phyloP scores from a whole-genome alignment of 2,888 invertebrate genomes.

The Eupelmus urozonus region DNA sequence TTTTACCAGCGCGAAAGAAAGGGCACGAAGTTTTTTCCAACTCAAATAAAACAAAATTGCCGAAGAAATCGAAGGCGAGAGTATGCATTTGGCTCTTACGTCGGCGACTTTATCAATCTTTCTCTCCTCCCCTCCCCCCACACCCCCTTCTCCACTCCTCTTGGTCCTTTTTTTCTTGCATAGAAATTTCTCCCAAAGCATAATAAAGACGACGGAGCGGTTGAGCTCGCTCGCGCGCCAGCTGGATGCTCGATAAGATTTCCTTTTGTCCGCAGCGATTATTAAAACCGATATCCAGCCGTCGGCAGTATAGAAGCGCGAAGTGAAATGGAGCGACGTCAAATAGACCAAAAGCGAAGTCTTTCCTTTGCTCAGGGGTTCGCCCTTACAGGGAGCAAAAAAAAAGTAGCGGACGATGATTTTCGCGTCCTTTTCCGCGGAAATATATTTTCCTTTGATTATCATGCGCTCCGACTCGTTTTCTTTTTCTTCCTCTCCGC shows the following conservation, averaged over 20 bases:
- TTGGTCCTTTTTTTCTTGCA: slow-evolving; percentile 6
- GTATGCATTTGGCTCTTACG: neutral
- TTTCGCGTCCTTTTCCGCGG: neutral
- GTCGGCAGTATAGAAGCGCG: neutral
- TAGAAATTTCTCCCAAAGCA: slow-evolving; percentile 19
- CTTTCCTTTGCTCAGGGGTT: neutral
- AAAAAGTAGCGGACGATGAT: neutral
- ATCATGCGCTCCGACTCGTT: slow-evolving; percentile 8
- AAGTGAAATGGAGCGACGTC: slow-evolving; percentile 15
- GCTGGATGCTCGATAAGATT: slow-evolving; percentile 53
- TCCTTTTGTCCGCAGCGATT: slow-evolving; percentile 51
- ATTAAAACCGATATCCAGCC: slow-evolving; percentile 50
- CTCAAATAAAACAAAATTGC: slow-evolving; percentile 49
- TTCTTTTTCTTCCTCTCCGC: neutral
- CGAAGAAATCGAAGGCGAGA: neutral
- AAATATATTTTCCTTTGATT: slow-evolving; percentile 45
- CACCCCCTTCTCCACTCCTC: too few relatives aligned
- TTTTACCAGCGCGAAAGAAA: slow-evolving; percentile 41
- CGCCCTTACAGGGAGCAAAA: neutral
- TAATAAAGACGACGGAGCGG: slow-evolving; percentile 42
- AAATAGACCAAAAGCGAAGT: neutral
- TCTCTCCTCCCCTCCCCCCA: neutral
- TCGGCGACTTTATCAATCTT: slow-evolving; percentile 31
- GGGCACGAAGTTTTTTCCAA: slow-evolving; percentile 27
- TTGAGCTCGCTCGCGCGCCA: neutral